These are phyloP conservation scores for Morone chrysops DNA, from an alignment of 2,113 vertebrate species.

Conservation along the genomic window DNA sequence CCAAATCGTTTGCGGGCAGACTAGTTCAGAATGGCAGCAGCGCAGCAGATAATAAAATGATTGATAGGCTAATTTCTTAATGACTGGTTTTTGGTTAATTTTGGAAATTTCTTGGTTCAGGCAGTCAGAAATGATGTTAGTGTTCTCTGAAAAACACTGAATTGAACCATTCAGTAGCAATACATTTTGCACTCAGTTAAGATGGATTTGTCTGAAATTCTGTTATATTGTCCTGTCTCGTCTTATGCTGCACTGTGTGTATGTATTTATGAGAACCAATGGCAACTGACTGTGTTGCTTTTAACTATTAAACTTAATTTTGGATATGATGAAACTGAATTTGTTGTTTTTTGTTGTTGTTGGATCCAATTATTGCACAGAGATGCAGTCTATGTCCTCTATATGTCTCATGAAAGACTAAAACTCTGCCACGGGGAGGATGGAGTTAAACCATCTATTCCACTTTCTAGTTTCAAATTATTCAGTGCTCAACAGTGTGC, in stretches of 20 bases:
- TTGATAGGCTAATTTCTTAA: slow-evolving; percentile 36
- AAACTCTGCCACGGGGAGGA: neutral
- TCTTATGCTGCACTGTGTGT: neutral
- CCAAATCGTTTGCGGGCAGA: slow-evolving; percentile 37
- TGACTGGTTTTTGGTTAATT: slow-evolving; percentile 14
- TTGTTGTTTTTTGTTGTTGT: neutral
- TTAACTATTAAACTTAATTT: neutral
- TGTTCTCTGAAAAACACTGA: neutral
- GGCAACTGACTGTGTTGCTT: neutral
- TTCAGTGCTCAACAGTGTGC: slow-evolving; percentile 54
- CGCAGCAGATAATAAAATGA: slow-evolving; percentile 43
- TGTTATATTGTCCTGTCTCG: neutral
- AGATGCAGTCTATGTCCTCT: neutral
- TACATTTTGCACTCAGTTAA: neutral
- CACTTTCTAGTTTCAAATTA: slow-evolving; percentile 36
- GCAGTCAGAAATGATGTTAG: neutral
- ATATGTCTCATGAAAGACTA: neutral
- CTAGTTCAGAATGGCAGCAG: slow-evolving; percentile 1
- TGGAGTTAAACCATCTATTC: slow-evolving; percentile 38
- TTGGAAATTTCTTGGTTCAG: slow-evolving; percentile 11
- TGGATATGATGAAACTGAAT: neutral
- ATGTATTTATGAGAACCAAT: neutral
- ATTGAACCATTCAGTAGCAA: neutral
- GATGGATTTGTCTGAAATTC: neutral
- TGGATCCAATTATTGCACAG: neutral